Conservation (phyloP, 2,888 invertebrate species). For the Desoria tigrina region DNA sequence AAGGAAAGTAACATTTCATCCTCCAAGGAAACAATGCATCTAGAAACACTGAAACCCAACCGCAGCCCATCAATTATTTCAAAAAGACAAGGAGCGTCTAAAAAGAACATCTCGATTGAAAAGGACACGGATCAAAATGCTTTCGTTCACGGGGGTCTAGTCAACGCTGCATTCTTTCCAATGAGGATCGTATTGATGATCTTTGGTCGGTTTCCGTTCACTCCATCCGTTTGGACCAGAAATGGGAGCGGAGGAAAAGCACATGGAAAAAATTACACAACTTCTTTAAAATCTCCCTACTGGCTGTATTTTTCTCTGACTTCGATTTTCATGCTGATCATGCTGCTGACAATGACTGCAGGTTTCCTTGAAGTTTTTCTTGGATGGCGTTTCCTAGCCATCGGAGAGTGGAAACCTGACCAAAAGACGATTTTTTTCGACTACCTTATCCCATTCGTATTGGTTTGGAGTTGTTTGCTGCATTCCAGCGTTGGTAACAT, state of each 20-base stretch:
- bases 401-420: not conserved
- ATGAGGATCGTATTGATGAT: slow-evolving; percentile 29
- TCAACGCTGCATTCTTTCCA: slow-evolving; percentile 21
- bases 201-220: slow-evolving; percentile 36
- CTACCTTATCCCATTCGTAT: slow-evolving; percentile 44
- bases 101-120: no score
- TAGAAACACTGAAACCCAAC: no score
- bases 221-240: slow-evolving; percentile 9
- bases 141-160: slow-evolving; percentile 20
- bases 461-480: slow-evolving; percentile 45
- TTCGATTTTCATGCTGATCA: slow-evolving; percentile 18
- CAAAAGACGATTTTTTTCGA: slow-evolving; percentile 25
- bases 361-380: slow-evolving; percentile 37
- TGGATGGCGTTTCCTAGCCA: slow-evolving; percentile 26
- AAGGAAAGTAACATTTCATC: no score
- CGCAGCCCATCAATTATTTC: no score
- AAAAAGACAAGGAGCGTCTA: no score
- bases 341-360: slow-evolving; percentile 24
- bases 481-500: slow-evolving; percentile 37
- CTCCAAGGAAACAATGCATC: no score
- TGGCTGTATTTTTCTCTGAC: slow-evolving; percentile 44
- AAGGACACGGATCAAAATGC: no score
- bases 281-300: slow-evolving; percentile 23
- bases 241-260: not conserved
- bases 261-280: slow-evolving; percentile 15